A percentile compares a stretch with the other conserved stretches of the same genome.
Evolutionary conservation across 64 coral and sea anemone species (phyloP).

Genomic region (Catalaphyllia jardinei): DNA sequence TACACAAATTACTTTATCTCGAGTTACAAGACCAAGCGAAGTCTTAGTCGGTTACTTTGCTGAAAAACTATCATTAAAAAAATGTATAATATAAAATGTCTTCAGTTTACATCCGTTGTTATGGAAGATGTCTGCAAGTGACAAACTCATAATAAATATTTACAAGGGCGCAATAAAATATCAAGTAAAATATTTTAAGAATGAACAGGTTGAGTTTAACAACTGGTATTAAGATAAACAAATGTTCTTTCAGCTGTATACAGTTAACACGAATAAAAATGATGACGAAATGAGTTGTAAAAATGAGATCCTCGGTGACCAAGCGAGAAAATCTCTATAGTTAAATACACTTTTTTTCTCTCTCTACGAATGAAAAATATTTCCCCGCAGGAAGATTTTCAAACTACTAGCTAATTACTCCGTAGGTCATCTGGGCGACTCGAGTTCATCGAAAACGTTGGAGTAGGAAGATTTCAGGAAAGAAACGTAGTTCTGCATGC

Average conservation of each 20-base stretch:
- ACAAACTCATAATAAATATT: conserved; percentile 3
- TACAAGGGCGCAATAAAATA: neutral
- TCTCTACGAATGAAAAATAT: neutral
- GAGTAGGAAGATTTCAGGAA: conserved; percentile 98
- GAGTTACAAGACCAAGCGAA: neutral
- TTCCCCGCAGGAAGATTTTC: neutral
- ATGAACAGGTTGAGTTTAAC: no score
- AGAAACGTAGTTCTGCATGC: conserved; percentile 98
- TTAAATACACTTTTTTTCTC: conserved; percentile 26
- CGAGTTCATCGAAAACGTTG: conserved; percentile 95
- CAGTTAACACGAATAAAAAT: no score
- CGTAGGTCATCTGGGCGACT: conserved; percentile 57
- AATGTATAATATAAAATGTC: neutral
- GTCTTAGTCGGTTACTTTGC: neutral
- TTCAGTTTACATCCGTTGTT: neutral
- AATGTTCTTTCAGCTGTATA: no score
- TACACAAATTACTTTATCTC: no score
- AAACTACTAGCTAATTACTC: neutral
- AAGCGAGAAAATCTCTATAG: neutral
- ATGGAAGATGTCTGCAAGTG: neutral
- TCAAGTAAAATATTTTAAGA: no score
- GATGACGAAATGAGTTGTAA: no score
- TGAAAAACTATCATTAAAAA: neutral
- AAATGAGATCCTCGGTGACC: no score
- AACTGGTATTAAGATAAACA: no score